Percentiles rank a stretch among this genome's conserved stretches.
phyloP scores from a whole-genome alignment of 2,888 invertebrate species.

The Chrysodeixis includens region DNA sequence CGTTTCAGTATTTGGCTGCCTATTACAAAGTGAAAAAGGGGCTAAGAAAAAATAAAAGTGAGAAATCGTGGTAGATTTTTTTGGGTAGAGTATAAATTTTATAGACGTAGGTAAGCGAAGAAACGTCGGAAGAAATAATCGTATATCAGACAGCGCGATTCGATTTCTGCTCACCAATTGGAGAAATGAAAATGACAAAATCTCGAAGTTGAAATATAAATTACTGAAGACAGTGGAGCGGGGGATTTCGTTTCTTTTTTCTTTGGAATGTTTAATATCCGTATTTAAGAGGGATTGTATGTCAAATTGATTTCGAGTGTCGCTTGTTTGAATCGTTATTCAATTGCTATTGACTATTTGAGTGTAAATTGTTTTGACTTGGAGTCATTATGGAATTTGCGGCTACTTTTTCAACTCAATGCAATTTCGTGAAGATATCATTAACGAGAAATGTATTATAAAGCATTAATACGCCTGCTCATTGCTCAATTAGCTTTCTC shows the following conservation, averaged over 20 bases:
- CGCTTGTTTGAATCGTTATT: not conserved
- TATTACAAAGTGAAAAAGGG: too few species aligned
- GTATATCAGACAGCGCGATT: conserved; percentile 55
- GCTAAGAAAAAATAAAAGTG: too few species aligned
- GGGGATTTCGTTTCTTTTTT: conserved; percentile 15
- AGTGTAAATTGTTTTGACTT: not conserved
- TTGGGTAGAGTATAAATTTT: conserved; percentile 46
- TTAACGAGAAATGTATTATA: too few species aligned
- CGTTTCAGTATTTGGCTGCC: too few species aligned
- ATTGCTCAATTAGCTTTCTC: too few species aligned
- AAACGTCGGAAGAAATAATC: conserved; percentile 61
- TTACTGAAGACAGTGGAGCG: conserved; percentile 20
- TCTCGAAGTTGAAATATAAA: conserved; percentile 46
- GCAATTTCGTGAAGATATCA: too few species aligned
- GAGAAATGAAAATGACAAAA: conserved; percentile 33
- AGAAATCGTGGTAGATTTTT: conserved; percentile 6
- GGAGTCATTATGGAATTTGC: not conserved
- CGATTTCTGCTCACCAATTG: conserved; percentile 43
- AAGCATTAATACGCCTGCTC: too few species aligned
- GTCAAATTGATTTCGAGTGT: not conserved
- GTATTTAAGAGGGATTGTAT: not conserved
- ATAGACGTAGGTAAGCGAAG: conserved; percentile 50
- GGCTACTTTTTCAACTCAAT: too few species aligned
- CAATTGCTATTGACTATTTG: not conserved
- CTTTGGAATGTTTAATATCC: not conserved